phyloP scores from a whole-genome alignment of 2,797 vertebrate species.

The Rhinophrynus dorsalis region DNA sequence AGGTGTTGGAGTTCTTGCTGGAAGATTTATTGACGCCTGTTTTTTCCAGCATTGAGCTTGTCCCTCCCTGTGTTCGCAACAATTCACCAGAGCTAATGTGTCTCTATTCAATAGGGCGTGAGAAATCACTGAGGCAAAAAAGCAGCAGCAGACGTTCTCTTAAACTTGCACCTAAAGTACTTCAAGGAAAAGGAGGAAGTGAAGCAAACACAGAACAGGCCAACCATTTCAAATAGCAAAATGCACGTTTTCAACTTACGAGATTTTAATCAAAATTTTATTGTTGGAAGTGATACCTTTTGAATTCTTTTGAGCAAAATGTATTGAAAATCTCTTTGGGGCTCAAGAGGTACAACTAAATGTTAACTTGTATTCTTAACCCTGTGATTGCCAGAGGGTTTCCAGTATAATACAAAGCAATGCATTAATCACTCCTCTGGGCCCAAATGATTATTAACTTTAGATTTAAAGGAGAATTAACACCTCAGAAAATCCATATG shows the following conservation, averaged over 20 bases:
- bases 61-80: conserved; percentile 56
- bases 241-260: neutral
- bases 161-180: conserved; percentile 40
- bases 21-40: conserved; percentile 58
- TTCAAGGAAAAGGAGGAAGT: conserved; percentile 23
- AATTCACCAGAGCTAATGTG: conserved; percentile 53
- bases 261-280: neutral
- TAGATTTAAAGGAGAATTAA: too few species aligned
- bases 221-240: neutral
- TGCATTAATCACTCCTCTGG: too few species aligned
- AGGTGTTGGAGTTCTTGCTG: conserved; percentile 57
- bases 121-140: conserved; percentile 53
- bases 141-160: conserved; percentile 36
- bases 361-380: too few species aligned
- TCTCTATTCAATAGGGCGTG: conserved; percentile 55
- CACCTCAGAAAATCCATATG: too few species aligned
- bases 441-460: too few species aligned
- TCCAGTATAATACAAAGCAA: too few species aligned
- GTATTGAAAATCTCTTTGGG: neutral
- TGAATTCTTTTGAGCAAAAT: neutral
- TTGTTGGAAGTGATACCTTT: neutral
- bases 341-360: too few species aligned
- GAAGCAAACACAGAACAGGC: neutral
- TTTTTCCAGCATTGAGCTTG: conserved; percentile 51
- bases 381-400: too few species aligned